Percentiles rank a stretch among this genome's conserved stretches.
Conservation (phyloP, 2,797 vertebrate species). For the Fistularia tabacaria region DNA sequence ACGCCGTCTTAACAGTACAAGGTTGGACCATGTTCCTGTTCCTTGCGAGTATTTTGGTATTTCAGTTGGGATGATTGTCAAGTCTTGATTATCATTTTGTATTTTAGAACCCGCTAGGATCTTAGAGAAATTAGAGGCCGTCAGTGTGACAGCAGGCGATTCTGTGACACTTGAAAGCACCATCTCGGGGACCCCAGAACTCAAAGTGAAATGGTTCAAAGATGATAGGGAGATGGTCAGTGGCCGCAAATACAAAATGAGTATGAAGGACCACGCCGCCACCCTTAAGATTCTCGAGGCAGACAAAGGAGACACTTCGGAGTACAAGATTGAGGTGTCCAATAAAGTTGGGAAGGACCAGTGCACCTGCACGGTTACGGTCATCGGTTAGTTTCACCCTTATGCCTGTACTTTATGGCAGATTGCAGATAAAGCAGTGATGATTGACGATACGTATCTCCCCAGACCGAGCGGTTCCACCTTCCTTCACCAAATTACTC, state of each 20-base stretch:
- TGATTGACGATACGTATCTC: too few species aligned
- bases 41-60: background rate
- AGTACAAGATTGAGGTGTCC: conserved; percentile 91
- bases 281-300: conserved; percentile 89
- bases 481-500: conserved; percentile 90
- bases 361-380: conserved; percentile 87
- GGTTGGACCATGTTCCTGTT: conserved; percentile 75
- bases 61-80: conserved; percentile 10
- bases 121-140: conserved; percentile 87
- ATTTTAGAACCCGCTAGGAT: conserved; percentile 92
- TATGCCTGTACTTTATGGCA: background rate
- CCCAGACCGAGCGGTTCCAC: conserved; percentile 93
- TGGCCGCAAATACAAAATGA: conserved; percentile 93
- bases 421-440: too few species aligned
- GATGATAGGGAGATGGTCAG: conserved; percentile 86
- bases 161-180: conserved; percentile 90
- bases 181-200: conserved; percentile 90
- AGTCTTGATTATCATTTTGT: conserved; percentile 40
- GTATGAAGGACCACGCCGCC: conserved; percentile 88
- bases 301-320: conserved; percentile 88
- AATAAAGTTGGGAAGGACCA: conserved; percentile 94
- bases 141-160: conserved; percentile 93
- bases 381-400: conserved; percentile 84
- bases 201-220: conserved; percentile 95
- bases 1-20: conserved; percentile 91